A percentile compares a stretch with the other conserved stretches of the same genome.
These are phyloP conservation scores for Microctenopoma stevenorrisi DNA, from an alignment of 2,797 vertebrate species.

Conservation along the genomic window DNA sequence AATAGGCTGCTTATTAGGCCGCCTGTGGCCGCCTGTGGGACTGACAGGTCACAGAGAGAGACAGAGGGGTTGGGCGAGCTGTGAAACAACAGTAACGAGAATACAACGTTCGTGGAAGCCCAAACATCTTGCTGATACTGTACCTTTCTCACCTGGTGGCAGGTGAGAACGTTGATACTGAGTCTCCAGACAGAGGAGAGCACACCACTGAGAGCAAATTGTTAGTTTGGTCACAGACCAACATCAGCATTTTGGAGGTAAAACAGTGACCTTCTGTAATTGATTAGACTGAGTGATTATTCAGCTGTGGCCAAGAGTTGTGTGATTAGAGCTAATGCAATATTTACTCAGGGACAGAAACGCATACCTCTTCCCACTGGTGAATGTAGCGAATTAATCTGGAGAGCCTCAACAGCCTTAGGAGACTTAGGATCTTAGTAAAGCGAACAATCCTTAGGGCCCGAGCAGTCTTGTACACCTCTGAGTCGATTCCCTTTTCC, in stretches of 20 bases:
- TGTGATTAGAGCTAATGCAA: conserved; percentile 30
- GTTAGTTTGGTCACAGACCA: conserved; percentile 57
- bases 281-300: conserved; percentile 26
- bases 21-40: conserved; percentile 63
- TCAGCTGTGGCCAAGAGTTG: conserved; percentile 22
- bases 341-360: conserved; percentile 33
- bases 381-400: conserved; percentile 97
- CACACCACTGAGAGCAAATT: conserved; percentile 46
- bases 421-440: conserved; percentile 95
- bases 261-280: conserved; percentile 61
- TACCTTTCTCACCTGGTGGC: conserved; percentile 63
- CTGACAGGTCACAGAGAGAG: conserved; percentile 55
- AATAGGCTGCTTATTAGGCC: conserved; percentile 73
- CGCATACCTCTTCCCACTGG: conserved; percentile 95
- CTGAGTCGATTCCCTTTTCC: conserved; percentile 97
- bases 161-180: conserved; percentile 63
- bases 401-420: conserved; percentile 91
- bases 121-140: conserved; percentile 62
- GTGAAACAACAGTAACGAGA: conserved; percentile 67
- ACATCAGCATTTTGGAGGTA: conserved; percentile 57
- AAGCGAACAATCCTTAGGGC: conserved; percentile 96
- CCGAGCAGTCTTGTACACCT: conserved; percentile 96
- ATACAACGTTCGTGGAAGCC: conserved; percentile 62
- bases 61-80: conserved; percentile 15
- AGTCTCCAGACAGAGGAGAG: conserved; percentile 48